Evolutionary conservation across 2,797 vertebrate species (phyloP).

Genomic region (Acestrorhynchus altus): DNA sequence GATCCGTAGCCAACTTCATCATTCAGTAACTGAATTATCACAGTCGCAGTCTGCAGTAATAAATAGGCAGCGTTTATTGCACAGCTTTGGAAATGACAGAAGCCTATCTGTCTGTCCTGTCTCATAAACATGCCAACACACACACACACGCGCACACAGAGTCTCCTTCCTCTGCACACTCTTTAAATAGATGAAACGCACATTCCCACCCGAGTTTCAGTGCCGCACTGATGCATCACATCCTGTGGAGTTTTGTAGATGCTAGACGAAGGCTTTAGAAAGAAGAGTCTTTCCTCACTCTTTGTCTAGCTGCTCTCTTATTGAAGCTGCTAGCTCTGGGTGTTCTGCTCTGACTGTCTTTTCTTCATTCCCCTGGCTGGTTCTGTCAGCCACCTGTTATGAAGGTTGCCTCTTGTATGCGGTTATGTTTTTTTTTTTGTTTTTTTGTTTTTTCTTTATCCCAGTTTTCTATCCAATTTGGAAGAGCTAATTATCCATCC

Average conservation of each 20-base stretch:
- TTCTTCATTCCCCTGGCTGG: background rate
- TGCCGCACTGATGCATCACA: constrained; percentile 3
- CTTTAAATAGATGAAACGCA: constrained; percentile 43
- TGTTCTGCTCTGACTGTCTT: background rate
- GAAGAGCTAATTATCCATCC: no score
- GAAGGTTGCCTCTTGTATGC: background rate
- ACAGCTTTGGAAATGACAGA: constrained; percentile 25
- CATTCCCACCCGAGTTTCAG: constrained; percentile 30
- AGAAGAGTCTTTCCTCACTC: background rate
- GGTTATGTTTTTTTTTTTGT: no score
- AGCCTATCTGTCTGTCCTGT: constrained; percentile 21
- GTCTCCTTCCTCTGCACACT: constrained; percentile 28
- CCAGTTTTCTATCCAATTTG: no score
- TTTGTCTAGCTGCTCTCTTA: background rate
- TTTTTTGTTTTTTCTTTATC: no score
- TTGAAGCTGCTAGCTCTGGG: background rate
- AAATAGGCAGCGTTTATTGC: constrained; percentile 27
- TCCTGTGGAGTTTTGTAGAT: constrained; percentile 10
- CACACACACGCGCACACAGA: background rate
- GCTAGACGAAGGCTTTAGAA: background rate
- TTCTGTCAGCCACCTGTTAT: background rate
- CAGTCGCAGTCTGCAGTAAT: constrained; percentile 1
- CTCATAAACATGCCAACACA: background rate
- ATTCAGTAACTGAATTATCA: constrained; percentile 34
- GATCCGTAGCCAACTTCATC: constrained; percentile 26